Conservation (phyloP, 2,888 invertebrate genomes). For the Caenorhabditis becei region DNA sequence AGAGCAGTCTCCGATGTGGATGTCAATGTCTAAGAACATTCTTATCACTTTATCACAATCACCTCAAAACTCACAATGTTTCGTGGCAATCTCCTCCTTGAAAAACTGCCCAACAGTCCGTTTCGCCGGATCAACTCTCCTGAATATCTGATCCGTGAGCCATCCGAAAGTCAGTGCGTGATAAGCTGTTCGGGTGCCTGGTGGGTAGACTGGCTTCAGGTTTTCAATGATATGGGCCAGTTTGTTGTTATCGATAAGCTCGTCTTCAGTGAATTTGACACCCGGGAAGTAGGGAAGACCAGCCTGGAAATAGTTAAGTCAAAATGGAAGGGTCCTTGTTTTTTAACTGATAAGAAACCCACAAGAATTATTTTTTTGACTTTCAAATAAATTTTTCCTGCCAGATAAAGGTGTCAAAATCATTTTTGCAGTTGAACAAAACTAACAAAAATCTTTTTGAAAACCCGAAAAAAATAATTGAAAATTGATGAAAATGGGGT, state of each 20-base stretch:
- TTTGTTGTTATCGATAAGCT: slow-evolving; percentile 78
- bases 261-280: slow-evolving; percentile 71
- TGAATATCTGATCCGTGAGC: slow-evolving; percentile 80
- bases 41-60: not conserved
- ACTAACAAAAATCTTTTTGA: too few species aligned
- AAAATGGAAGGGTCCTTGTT: too few species aligned
- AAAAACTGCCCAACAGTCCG: slow-evolving; percentile 81
- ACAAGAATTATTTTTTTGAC: too few species aligned
- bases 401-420: too few species aligned
- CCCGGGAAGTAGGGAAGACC: slow-evolving; percentile 81
- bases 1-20: slow-evolving; percentile 80
- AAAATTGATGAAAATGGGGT: too few species aligned
- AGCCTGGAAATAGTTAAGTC: slow-evolving; percentile 73
- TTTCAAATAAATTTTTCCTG: too few species aligned
- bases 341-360: too few species aligned
- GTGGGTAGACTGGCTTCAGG: slow-evolving; percentile 79
- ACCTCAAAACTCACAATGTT: slow-evolving; percentile 46
- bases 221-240: slow-evolving; percentile 79
- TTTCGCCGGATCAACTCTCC: slow-evolving; percentile 81
- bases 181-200: slow-evolving; percentile 81
- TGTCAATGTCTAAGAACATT: slow-evolving; percentile 78
- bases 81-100: slow-evolving; percentile 65
- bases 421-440: too few species aligned
- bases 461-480: too few species aligned
- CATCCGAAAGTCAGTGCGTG: slow-evolving; percentile 82